Evolutionary conservation across 2,888 invertebrate genomes (phyloP), one percentile per base, ranked within the genome.

Genomic region (Xestia ashworthii): DNA sequence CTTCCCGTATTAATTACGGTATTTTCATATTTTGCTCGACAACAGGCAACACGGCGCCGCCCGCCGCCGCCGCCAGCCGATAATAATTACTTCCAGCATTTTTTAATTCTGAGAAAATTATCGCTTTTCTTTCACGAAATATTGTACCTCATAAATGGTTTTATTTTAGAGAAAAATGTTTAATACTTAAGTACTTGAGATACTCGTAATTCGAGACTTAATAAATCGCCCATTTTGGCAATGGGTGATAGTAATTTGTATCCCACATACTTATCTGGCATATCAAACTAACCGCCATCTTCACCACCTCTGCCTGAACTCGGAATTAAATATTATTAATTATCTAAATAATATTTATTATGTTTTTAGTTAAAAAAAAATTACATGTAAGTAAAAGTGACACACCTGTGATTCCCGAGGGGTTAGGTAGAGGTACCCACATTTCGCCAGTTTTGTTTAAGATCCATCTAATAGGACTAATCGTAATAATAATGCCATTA

Each of bases 11-110:
- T 41, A 25, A 65, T 69, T 41, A 16, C 41, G 46, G 70, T 71
- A 67, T 69, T 81, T 71, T 78, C 44, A 60, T 53, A 78, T 73
- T 82, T 77, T 82, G 9, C 53, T 60, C 69, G 64, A 64, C 19
- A 71, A 41, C 53, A 53, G 19, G 71, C 64, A 68, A 68, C 38
- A 19, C 32, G 32, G 46, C 75, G 14, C 41, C 6, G 25, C 46
- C n/a, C 25, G 25, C 53, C 78, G 66, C 32, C 32, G 14, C 41
- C 6, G 22, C 46, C n/a, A 38, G 25, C 60, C 78, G 66, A 73
- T 81, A 82, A 73, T 66, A 78, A 73, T 66, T 82, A 77, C 82
- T 82, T 77, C 25, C 32, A 77, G 44, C 77, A 19, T 53, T 71
- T 71, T 81, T 82, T 71, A 64, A 66, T 67, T 46, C n/a, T 64